phyloP scores from a whole-genome alignment of 1,140 invertebrate species.

The Aethina tumida region DNA sequence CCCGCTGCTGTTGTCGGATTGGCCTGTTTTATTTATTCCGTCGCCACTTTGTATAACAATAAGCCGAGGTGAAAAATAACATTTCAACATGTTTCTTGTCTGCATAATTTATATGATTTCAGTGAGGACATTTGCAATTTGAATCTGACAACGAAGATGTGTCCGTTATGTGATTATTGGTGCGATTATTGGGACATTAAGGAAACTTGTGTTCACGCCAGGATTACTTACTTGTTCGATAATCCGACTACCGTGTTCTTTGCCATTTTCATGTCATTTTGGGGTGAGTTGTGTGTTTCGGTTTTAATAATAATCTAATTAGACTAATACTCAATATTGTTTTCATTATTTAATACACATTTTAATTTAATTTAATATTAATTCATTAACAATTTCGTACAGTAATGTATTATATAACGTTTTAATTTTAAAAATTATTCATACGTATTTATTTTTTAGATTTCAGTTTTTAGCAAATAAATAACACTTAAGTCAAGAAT shows the following conservation, averaged over 20 bases:
- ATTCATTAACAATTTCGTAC: too few species aligned
- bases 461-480: too few species aligned
- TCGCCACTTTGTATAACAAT: slow-evolving; percentile 59
- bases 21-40: slow-evolving; percentile 72
- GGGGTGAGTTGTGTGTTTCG: slow-evolving; percentile 66
- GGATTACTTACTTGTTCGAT: slow-evolving; percentile 88
- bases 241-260: slow-evolving; percentile 91
- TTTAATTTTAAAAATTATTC: too few species aligned
- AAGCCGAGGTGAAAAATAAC: slow-evolving; percentile 51
- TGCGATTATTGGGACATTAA: slow-evolving; percentile 83
- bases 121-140: slow-evolving; percentile 76
- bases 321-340: not conserved
- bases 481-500: too few species aligned
- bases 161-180: slow-evolving; percentile 71
- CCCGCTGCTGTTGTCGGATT: slow-evolving; percentile 75
- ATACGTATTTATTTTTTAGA: too few species aligned
- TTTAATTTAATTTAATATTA: too few species aligned
- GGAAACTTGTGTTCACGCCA: slow-evolving; percentile 81
- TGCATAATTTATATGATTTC: slow-evolving; percentile 19
- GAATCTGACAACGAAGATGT: slow-evolving; percentile 57
- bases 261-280: slow-evolving; percentile 94
- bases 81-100: slow-evolving; percentile 1
- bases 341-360: not conserved
- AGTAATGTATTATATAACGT: too few species aligned
- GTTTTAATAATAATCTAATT: not conserved